phyloP scores from a whole-genome alignment of 2,888 invertebrate species.

The Drosophila ezoana region DNA sequence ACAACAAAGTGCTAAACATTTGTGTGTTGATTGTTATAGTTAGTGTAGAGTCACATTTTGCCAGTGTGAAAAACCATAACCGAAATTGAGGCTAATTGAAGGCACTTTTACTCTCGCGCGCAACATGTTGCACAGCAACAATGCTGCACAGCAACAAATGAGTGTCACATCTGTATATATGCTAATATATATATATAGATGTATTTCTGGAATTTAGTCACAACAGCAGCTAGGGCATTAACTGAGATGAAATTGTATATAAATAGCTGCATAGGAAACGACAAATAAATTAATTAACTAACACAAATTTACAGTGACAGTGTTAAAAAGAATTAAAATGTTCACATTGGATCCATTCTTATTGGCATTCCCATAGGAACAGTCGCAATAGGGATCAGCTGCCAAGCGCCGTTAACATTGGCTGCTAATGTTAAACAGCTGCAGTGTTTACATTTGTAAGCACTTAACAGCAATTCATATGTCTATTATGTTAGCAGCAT shows the following conservation, averaged over 20 bases:
- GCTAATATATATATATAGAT: not conserved
- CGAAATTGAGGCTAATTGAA: conserved; percentile 65
- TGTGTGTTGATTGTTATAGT: conserved; percentile 37
- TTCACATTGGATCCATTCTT: not conserved
- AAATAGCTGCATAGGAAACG: not conserved
- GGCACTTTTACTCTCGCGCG: conserved; percentile 62
- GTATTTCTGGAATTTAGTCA: conserved; percentile 29
- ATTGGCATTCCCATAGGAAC: not conserved
- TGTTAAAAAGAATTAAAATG: not conserved
- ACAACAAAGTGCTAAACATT: conserved; percentile 29
- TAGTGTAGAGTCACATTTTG: conserved; percentile 45
- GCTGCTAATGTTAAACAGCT: not conserved
- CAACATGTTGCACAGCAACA: conserved; percentile 26
- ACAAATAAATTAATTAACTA: not conserved
- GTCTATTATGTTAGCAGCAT: not conserved
- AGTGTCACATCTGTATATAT: not conserved
- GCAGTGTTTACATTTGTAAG: not conserved
- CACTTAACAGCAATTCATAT: not conserved
- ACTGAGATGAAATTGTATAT: conserved; percentile 17
- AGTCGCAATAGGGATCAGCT: not conserved
- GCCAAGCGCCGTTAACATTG: not conserved
- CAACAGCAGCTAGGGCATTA: conserved; percentile 22
- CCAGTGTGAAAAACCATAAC: conserved; percentile 45
- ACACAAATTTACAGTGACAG: not conserved
- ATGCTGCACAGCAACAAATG: conserved; percentile 18